phyloP scores from a whole-genome alignment of 64 coral and sea anemone species.

The Montipora foliosa region DNA sequence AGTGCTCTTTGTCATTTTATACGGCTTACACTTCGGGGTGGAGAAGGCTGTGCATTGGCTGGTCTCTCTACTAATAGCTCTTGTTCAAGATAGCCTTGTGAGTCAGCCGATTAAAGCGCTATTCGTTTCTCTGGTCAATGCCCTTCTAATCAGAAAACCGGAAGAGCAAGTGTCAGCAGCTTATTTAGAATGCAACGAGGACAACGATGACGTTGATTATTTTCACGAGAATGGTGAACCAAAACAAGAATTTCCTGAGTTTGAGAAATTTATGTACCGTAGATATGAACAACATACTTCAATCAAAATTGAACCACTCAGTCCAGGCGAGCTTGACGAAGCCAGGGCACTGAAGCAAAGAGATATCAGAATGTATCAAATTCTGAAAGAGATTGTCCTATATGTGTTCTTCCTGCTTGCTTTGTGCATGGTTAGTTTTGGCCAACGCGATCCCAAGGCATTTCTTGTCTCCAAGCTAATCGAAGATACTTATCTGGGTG shows the following conservation, averaged over 20 bases:
- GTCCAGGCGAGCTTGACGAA: conserved; percentile 25
- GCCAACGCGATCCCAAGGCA: conserved; percentile 72
- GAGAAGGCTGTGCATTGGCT: conserved; percentile 79
- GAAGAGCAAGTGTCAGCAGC: conserved; percentile 17
- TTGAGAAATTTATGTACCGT: not conserved
- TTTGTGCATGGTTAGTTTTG: conserved; percentile 56
- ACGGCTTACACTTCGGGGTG: conserved; percentile 68
- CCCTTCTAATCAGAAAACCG: conserved; percentile 70
- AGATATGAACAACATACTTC: not conserved
- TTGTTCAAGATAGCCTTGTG: conserved; percentile 72
- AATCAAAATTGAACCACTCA: conserved; percentile 15
- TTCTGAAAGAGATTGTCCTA: conserved; percentile 39
- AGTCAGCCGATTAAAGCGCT: conserved; percentile 64
- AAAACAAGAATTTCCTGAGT: not conserved
- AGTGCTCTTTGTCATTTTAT: conserved; percentile 66
- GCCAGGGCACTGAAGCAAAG: conserved; percentile 30
- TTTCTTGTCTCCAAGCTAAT: conserved; percentile 55
- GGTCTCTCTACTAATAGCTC: conserved; percentile 58
- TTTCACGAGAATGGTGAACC: not conserved
- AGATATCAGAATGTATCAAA: conserved; percentile 52
- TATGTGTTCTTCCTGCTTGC: conserved; percentile 67
- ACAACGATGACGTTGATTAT: not conserved
- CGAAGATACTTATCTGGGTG: conserved; percentile 63
- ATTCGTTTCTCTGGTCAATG: conserved; percentile 55
- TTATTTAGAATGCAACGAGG: not conserved